Percentiles rank a stretch among this genome's conserved stretches.
Conservation (phyloP, 2,888 invertebrate genomes). For the Philaethria dido region DNA sequence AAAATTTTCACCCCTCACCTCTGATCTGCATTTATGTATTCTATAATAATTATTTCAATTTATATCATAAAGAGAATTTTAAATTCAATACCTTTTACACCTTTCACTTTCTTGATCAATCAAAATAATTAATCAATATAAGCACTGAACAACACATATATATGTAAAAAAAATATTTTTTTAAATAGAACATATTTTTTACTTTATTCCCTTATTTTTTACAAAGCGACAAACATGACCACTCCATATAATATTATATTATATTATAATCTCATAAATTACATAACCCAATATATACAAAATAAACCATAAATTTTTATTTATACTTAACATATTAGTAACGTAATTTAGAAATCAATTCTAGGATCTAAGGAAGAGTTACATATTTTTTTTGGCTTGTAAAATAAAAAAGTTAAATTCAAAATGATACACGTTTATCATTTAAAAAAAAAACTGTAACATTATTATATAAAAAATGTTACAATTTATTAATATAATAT, state of each 20-base stretch:
- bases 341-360: background rate
- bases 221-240: background rate
- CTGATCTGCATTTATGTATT: too few species aligned
- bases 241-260: background rate
- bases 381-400: background rate
- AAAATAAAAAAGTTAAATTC: too few species aligned
- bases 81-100: too few species aligned
- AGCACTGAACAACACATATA: too few species aligned
- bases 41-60: too few species aligned
- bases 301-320: background rate
- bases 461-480: background rate
- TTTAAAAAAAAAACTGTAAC: too few species aligned
- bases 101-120: too few species aligned
- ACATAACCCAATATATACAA: conserved; percentile 11
- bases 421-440: too few species aligned
- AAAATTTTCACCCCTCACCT: too few species aligned
- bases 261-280: conserved; percentile 3
- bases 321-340: background rate
- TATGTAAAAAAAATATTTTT: background rate
- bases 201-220: conserved; percentile 2
- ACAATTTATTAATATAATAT: too few species aligned
- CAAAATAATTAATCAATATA: too few species aligned
- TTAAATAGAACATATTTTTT: background rate
- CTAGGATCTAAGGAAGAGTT: background rate
- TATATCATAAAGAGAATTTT: too few species aligned